Evolutionary conservation across 2,888 invertebrate genomes (phyloP), one percentile per base, ranked within the genome.

Genomic region (Leptopterna dolabrata): DNA sequence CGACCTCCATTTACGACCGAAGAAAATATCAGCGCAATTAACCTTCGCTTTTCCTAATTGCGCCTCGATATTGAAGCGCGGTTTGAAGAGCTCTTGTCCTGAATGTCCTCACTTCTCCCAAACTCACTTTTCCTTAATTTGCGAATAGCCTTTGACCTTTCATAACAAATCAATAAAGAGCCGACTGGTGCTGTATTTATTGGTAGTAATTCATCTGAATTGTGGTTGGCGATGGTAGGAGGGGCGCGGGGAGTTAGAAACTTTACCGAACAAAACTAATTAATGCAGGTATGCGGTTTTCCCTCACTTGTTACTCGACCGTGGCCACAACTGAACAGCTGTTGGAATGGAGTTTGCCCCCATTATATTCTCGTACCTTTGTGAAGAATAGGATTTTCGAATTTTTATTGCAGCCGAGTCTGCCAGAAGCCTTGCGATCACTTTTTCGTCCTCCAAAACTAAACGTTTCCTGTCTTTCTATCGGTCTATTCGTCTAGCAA

Each of bases 71-170:
- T 63, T 24, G 63, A 24, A 27, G 24, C 51, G 51, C 16, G 36
- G 41, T 76, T 76, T 19, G 76, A 76, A 76, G 76, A 13, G 76
- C 29, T 36, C 29, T 76, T 76, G 36, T 11, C 76, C 43, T 6
- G 24, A 36, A 71, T 19, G 51, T 63, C 63, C 24, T 63, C 63
- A 63, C 24, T 27, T 76, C 19, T 45, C 13, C 43, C 45, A 3
- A 11, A 16, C 43, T 45, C 43, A 24, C 43, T 24, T n/a, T 24
- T 19, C 78, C 41, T 78, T 78, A 43, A 78, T 78, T 78, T 78
- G 78, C 41, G 45, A 78, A 45, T 78, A 47, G 43, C 78, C 45
- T 78, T 19, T 78, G 78, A 78, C 78, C 78, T 78, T 78, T 78
- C 45, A 27, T 76, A 41, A 16, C 45, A 27, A 78, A 45, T 45